Evolutionary conservation across 1,140 invertebrate species (phyloP).

Genomic region (Bilobella aurantiaca): DNA sequence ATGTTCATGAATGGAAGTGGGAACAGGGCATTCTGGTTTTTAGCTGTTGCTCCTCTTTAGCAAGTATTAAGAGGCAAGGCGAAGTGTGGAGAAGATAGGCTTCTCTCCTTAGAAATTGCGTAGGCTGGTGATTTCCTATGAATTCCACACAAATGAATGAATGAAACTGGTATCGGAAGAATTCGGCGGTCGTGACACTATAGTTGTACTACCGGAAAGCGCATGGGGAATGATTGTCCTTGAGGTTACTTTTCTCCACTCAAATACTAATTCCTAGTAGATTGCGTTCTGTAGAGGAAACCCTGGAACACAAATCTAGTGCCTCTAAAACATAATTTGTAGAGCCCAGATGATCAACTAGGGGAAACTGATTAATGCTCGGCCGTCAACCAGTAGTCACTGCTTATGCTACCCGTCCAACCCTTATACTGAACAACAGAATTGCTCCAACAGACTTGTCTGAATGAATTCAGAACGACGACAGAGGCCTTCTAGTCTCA

Average conservation of each 20-base stretch:
- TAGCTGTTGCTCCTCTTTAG: neutral
- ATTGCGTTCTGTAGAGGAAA: too few relatives aligned
- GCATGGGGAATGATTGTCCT: conserved; percentile 3
- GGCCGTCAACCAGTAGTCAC: too few relatives aligned
- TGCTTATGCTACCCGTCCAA: too few relatives aligned
- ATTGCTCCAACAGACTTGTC: too few relatives aligned
- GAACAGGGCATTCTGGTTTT: neutral
- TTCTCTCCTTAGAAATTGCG: neutral
- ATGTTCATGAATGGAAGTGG: neutral
- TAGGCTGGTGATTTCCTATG: conserved; percentile 3
- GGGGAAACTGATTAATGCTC: too few relatives aligned
- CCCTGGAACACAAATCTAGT: too few relatives aligned
- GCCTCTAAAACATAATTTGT: too few relatives aligned
- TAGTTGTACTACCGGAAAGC: neutral
- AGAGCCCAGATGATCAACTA: too few relatives aligned
- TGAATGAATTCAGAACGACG: too few relatives aligned
- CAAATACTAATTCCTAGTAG: neutral
- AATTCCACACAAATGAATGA: conserved; percentile 1
- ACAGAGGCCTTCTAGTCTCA: too few relatives aligned
- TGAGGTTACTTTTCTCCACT: neutral
- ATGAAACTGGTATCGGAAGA: conserved; percentile 9
- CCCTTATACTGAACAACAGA: too few relatives aligned
- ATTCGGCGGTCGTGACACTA: neutral
- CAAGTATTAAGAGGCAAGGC: neutral
- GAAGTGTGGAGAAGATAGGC: neutral